Conservation (phyloP, 2,113 vertebrate genomes). For the Saccopteryx bilineata region DNA sequence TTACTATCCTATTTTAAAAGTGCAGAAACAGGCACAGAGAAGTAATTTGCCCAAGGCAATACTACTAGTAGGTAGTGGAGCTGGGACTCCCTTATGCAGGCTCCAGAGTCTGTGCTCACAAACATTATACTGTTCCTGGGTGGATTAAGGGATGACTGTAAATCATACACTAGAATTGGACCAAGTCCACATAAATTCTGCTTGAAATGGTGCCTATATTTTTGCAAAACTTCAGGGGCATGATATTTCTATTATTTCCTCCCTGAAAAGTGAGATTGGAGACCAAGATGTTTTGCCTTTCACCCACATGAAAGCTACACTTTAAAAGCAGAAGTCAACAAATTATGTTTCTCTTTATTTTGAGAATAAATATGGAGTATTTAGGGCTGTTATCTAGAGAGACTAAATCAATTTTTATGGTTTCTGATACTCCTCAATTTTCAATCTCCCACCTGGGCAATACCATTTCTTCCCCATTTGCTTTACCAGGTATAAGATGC, state of each 20-base stretch:
- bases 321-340: conserved; percentile 16
- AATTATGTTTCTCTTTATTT: conserved; percentile 26
- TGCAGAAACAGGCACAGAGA: conserved; percentile 1
- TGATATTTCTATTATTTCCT: conserved; percentile 9
- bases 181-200: not conserved
- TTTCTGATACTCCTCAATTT: not conserved
- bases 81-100: not conserved
- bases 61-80: not conserved
- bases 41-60: not conserved
- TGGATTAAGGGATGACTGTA: not conserved
- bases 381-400: not conserved
- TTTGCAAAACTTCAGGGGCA: not conserved
- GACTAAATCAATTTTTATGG: not conserved
- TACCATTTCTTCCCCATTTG: not conserved
- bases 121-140: not conserved
- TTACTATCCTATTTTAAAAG: conserved; percentile 4
- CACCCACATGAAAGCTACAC: not conserved
- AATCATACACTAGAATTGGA: not conserved
- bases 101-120: not conserved
- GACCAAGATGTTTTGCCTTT: not conserved
- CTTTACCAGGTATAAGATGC: not conserved
- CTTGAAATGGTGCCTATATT: not conserved
- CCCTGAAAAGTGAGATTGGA: not conserved
- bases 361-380: not conserved
- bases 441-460: not conserved